Percentiles rank a stretch among this genome's conserved stretches.
phyloP scores from a whole-genome alignment of 2,113 vertebrate genomes.

The Lanius ludovicianus region DNA sequence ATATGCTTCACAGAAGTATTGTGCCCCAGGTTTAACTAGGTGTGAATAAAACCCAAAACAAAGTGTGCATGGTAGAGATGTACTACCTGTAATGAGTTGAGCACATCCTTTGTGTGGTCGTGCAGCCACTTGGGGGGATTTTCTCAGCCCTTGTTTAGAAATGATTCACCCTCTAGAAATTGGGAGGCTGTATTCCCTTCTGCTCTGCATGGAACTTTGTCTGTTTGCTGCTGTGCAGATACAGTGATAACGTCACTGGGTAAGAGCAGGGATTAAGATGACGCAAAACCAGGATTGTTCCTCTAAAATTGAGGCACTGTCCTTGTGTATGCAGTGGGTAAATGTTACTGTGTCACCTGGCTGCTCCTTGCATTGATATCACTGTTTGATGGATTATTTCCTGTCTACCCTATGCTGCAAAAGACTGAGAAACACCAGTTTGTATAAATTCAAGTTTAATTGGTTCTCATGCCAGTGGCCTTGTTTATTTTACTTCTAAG shows the following conservation, averaged over 20 bases:
- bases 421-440: background rate
- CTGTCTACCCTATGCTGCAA: background rate
- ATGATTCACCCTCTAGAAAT: background rate
- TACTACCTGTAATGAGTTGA: background rate
- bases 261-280: background rate
- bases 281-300: background rate
- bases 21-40: background rate
- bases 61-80: rapidly evolving
- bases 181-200: background rate
- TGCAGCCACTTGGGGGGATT: background rate
- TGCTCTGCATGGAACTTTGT: background rate
- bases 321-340: background rate
- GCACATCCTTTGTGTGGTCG: background rate
- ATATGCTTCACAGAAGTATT: background rate
- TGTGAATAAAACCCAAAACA: background rate
- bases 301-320: background rate
- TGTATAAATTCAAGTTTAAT: background rate
- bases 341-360: background rate
- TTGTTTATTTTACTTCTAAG: background rate
- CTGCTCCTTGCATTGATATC: background rate
- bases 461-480: background rate
- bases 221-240: background rate
- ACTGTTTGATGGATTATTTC: background rate
- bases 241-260: background rate
- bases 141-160: background rate